A percentile compares a stretch with the other conserved stretches of the same genome.
Evolutionary conservation across 1,140 invertebrate species (phyloP).

Genomic region (Drosophila mauritiana): DNA sequence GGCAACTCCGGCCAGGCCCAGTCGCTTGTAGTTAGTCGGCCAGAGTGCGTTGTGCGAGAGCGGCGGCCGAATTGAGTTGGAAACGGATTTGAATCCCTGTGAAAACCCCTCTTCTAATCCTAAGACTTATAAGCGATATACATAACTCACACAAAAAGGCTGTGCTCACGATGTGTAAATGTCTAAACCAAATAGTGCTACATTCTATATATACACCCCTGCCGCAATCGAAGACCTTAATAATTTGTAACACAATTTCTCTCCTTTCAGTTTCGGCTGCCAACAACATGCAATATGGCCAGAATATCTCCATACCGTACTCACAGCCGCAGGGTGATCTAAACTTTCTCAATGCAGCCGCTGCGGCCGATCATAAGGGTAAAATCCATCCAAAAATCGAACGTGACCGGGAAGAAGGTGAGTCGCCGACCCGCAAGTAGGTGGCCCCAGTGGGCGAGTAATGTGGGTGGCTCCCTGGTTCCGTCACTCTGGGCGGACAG

Average conservation of each 20-base stretch:
- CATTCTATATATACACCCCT: no score
- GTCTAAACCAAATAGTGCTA: not conserved
- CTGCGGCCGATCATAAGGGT: constrained; percentile 82
- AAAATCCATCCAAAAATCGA: constrained; percentile 85
- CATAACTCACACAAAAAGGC: constrained; percentile 2
- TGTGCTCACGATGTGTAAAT: constrained; percentile 48
- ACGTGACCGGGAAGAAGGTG: constrained; percentile 85
- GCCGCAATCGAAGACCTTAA: not conserved
- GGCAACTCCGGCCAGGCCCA: constrained; percentile 43
- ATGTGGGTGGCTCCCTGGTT: constrained; percentile 9
- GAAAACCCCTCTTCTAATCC: constrained; percentile 24
- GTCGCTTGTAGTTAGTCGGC: constrained; percentile 78
- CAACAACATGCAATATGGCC: constrained; percentile 84
- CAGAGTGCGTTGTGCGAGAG: constrained; percentile 63
- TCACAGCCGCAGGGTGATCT: constrained; percentile 84
- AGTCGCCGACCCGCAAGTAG: constrained; percentile 52
- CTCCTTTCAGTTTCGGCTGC: constrained; percentile 77
- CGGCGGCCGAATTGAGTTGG: constrained; percentile 30
- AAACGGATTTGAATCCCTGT: constrained; percentile 6
- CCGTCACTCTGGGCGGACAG: not conserved
- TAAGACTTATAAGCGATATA: constrained; percentile 11
- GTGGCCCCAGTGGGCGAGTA: constrained; percentile 1
- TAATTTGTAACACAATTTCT: constrained; percentile 20
- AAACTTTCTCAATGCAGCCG: constrained; percentile 82
- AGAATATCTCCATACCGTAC: constrained; percentile 85